These are phyloP conservation scores for Gobionotothen gibberifrons DNA, from an alignment of 2,797 vertebrate species.

Conservation along the genomic window DNA sequence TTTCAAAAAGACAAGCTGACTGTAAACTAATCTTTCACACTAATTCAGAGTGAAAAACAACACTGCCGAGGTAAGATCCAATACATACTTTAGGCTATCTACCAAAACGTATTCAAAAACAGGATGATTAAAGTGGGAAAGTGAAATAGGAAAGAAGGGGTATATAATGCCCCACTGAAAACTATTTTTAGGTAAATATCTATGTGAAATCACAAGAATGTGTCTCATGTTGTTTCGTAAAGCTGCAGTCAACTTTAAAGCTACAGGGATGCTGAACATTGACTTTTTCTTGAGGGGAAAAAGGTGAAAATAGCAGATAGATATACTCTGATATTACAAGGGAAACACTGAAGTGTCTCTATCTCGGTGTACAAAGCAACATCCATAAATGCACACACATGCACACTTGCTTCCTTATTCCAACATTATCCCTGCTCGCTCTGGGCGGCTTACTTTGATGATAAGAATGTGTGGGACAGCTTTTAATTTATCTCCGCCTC, in stretches of 20 bases:
- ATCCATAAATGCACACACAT: slow-evolving; percentile 12
- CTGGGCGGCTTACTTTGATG: slow-evolving; percentile 65
- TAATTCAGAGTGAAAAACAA: slow-evolving; percentile 54
- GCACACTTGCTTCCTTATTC: slow-evolving; percentile 40
- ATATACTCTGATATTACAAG: slow-evolving; percentile 34
- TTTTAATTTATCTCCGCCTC: slow-evolving; percentile 73
- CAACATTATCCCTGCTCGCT: slow-evolving; percentile 49
- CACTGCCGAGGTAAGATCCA: slow-evolving; percentile 10
- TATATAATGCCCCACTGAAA: slow-evolving; percentile 6
- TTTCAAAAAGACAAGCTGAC: slow-evolving; percentile 36
- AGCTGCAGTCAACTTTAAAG: slow-evolving; percentile 24
- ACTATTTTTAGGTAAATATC: slow-evolving; percentile 23
- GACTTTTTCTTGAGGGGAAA: slow-evolving; percentile 26
- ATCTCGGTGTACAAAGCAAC: slow-evolving; percentile 39
- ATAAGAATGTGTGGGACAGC: slow-evolving; percentile 75
- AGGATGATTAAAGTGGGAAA: slow-evolving; percentile 32
- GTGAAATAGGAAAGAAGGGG: not conserved
- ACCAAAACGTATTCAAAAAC: slow-evolving; percentile 9
- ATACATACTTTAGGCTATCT: slow-evolving; percentile 1
- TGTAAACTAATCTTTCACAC: slow-evolving; percentile 55
- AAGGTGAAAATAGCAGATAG: slow-evolving; percentile 1
- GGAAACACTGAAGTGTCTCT: slow-evolving; percentile 37
- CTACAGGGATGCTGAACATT: slow-evolving; percentile 38
- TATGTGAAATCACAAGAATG: slow-evolving; percentile 12
- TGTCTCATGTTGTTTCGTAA: slow-evolving; percentile 42